Evolutionary conservation across 53 echinoderm and acorn worm genomes (phyloP).

Genomic region (Patiria pectinifera): DNA sequence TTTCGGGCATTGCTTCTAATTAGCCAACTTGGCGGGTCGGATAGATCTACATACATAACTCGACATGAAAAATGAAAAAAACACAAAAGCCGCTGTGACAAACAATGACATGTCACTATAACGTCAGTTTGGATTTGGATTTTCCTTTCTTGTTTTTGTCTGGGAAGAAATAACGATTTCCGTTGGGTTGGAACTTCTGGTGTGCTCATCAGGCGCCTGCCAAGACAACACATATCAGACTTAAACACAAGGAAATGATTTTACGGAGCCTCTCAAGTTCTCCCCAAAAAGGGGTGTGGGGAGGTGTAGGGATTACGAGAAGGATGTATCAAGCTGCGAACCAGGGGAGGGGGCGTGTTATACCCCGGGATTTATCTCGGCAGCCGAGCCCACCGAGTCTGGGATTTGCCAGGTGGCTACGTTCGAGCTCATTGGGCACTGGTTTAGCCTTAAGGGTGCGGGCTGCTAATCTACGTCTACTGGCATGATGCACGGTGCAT

Average conservation of each 20-base stretch:
- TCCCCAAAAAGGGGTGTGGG: neutral
- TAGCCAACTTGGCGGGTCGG: neutral
- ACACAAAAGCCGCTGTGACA: neutral
- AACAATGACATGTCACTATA: neutral
- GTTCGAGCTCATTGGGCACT: slow-evolving; percentile 4
- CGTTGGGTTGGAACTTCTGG: neutral
- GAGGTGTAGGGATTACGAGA: neutral
- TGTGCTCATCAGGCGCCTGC: neutral
- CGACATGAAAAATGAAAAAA: neutral
- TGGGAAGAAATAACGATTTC: neutral
- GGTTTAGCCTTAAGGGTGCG: neutral
- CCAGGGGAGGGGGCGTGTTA: slow-evolving; percentile 1
- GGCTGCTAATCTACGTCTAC: slow-evolving; percentile 31
- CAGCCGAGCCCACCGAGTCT: neutral
- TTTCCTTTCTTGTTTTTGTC: neutral
- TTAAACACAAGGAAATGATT: slow-evolving; percentile 26
- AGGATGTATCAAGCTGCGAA: slow-evolving; percentile 22
- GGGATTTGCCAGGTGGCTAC: neutral
- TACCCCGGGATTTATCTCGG: neutral
- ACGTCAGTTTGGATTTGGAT: neutral
- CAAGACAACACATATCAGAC: slow-evolving; percentile 11
- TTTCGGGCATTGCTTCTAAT: neutral
- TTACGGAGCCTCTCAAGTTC: neutral
- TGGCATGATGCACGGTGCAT: neutral
- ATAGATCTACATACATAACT: neutral